phyloP scores from a whole-genome alignment of 92 coral and sea anemone genomes.

The Parazoanthus atlanticus region DNA sequence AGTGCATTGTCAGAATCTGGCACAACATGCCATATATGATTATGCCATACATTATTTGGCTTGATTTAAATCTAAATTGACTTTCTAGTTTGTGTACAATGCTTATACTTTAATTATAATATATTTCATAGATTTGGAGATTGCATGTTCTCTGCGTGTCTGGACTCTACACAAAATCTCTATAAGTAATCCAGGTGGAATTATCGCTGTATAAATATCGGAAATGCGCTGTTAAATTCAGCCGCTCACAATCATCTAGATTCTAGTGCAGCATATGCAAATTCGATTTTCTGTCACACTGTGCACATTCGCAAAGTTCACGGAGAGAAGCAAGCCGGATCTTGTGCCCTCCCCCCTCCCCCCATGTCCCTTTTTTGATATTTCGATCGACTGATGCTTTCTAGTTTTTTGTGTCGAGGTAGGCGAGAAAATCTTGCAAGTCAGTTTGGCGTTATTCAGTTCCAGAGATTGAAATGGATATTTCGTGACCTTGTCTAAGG shows the following conservation, averaged over 20 bases:
- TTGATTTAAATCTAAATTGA: too few species aligned
- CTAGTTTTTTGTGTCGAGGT: too few species aligned
- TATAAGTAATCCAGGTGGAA: constrained; percentile 20
- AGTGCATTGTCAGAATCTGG: too few species aligned
- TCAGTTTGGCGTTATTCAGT: neutral
- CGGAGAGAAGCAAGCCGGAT: too few species aligned
- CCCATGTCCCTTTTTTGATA: too few species aligned
- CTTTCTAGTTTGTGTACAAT: too few species aligned
- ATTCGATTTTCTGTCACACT: too few species aligned
- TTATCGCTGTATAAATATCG: neutral
- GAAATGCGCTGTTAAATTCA: neutral
- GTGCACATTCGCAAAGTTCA: too few species aligned
- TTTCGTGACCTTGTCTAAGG: neutral
- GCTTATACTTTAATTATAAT: too few species aligned
- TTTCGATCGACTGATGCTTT: neutral
- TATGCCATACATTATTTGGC: too few species aligned
- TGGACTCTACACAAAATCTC: constrained; percentile 7
- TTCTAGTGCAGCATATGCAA: neutral
- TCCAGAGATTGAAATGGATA: neutral
- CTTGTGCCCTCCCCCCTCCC: too few species aligned
- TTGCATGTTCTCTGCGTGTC: neutral
- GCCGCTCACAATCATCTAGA: neutral
- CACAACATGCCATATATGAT: neutral
- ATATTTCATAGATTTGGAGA: neutral
- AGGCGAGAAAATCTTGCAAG: neutral